Evolutionary conservation across 2,888 invertebrate species (phyloP), one percentile per base, ranked within the genome.

Genomic region (Cryptus armator): DNA sequence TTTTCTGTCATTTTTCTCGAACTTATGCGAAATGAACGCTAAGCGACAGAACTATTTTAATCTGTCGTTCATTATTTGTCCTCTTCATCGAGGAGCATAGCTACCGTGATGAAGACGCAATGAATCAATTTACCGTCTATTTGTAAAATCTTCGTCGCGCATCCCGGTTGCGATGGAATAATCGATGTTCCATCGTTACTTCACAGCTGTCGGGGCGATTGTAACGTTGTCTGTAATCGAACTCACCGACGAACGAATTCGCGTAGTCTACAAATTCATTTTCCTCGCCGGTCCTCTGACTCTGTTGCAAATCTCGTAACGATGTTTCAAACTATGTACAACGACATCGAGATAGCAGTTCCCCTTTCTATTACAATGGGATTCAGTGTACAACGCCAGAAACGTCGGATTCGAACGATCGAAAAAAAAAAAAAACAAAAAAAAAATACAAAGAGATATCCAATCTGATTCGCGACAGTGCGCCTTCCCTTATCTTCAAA

Each of bases 381-480:
- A 48, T 64, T 24, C 10, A 19, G 24, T 59, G 32, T 32, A 12
- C 16, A 64, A 46, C 46, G 32, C 62, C 14, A 37, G 19, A 6
- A 19, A 32, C 9, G 3, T 12, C 5, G 16, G n/a, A 70, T 53
- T 37, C 43, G 19, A 71, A 29, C 44, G 43, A 37, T 37, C 12
- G 64, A 51, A 75, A 46, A 32, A 48, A 72, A 46, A 24, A 19
- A 46, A 51, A 75, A 46, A 32, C 37, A 72, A 46, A 24, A 19
- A 46, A 16, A 32, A n/a, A 32, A 5, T 32, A 12, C n/a, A 75
- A 64, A 51, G 48, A 46, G 62, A 75, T 46, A 75, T 48, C 7
- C 19, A 16, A 62, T 32, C 14, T 6, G 19, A 64, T 19, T 32
- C 19, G 46, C 12, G 62, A 62, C 29, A 14, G 4, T 51, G 12